Percentiles rank a stretch among this genome's conserved stretches.
phyloP scores from a whole-genome alignment of 2,113 vertebrate genomes.

The Lampris incognitus region DNA sequence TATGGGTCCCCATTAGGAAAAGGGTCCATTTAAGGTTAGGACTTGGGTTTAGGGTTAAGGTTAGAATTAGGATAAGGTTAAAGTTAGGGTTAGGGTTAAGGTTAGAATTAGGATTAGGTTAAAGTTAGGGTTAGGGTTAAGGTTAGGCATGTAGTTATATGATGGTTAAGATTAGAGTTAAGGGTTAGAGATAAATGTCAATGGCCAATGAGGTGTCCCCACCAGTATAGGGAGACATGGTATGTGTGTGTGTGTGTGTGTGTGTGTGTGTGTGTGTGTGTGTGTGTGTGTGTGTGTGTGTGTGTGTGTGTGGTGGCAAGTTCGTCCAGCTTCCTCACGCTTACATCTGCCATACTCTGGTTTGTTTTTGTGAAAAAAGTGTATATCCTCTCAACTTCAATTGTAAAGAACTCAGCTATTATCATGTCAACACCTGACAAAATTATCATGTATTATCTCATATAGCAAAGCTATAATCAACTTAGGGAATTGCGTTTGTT shows the following conservation, averaged over 20 bases:
- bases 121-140: no score
- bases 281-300: conserved; percentile 8
- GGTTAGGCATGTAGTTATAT: not conserved
- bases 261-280: not conserved
- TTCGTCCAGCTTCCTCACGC: conserved; percentile 57
- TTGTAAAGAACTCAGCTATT: conserved; percentile 44
- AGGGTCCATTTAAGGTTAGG: no score
- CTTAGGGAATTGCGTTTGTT: conserved; percentile 14
- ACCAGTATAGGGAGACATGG: no score
- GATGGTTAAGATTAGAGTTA: no score
- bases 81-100: no score
- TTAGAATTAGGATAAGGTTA: no score
- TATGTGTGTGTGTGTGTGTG: conserved; percentile 3
- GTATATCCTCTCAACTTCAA: conserved; percentile 48
- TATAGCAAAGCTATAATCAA: conserved; percentile 29
- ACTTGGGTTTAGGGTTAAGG: no score
- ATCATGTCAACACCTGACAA: conserved; percentile 53
- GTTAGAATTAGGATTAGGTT: no score
- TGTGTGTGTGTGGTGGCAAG: conserved; percentile 27
- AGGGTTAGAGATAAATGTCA: no score
- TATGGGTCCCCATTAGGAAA: no score
- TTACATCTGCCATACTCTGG: conserved; percentile 68
- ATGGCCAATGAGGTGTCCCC: no score
- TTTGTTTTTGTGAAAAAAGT: conserved; percentile 42
- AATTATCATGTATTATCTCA: conserved; percentile 19